A percentile compares a stretch with the other conserved stretches of the same genome.
phyloP scores from a whole-genome alignment of 2,888 invertebrate genomes.

The Agrochola lota region DNA sequence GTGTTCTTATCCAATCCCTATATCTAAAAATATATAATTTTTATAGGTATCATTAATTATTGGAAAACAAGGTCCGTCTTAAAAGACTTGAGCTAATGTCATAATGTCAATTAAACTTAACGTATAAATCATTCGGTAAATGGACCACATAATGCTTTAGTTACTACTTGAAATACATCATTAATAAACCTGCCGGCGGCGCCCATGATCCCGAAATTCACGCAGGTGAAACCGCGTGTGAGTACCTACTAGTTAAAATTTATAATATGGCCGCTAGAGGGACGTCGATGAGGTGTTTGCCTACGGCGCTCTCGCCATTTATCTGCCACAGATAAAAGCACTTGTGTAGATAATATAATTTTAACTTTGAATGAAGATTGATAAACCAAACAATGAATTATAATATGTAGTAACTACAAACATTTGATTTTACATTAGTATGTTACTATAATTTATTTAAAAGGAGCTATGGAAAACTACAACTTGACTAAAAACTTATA shows the following conservation, averaged over 20 bases:
- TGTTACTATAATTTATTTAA: not conserved
- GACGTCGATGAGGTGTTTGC: no score
- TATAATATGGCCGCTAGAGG: no score
- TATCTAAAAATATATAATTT: no score
- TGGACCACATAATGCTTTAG: not conserved
- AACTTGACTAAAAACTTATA: not conserved
- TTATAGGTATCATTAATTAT: not conserved
- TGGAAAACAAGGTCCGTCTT: not conserved
- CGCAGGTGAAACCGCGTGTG: no score
- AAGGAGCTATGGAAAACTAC: not conserved
- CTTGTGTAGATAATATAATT: not conserved
- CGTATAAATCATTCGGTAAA: not conserved
- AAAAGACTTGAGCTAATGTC: no score
- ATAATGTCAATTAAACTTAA: not conserved
- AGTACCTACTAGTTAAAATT: no score
- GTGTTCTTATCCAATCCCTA: not conserved
- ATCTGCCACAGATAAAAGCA: no score
- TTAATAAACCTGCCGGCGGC: not conserved
- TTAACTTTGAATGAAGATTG: not conserved
- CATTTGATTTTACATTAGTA: not conserved
- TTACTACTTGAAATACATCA: not conserved
- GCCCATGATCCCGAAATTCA: no score
- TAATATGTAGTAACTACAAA: not conserved
- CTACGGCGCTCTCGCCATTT: no score
- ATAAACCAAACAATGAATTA: not conserved